Evolutionary conservation across 2,888 invertebrate species (phyloP).

Genomic region (Onchidella celtica): DNA sequence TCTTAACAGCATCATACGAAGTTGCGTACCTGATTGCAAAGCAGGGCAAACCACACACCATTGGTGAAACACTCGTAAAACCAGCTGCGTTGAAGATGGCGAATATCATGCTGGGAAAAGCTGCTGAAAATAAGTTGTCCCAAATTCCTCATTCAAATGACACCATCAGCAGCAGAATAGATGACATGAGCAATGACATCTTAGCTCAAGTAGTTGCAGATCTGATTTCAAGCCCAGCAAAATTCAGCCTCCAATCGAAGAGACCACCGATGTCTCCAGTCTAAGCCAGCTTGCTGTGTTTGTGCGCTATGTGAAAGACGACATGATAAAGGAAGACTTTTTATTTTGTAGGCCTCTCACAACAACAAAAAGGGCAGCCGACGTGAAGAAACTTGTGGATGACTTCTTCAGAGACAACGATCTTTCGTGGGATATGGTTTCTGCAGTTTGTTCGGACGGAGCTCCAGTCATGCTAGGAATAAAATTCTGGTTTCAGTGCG

Average conservation of each 20-base stretch:
- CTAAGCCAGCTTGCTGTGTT: not conserved
- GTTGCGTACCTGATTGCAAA: not conserved
- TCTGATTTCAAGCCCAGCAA: not conserved
- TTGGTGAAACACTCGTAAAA: too few relatives aligned
- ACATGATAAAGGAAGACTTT: not conserved
- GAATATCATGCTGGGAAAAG: too few relatives aligned
- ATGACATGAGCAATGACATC: too few relatives aligned
- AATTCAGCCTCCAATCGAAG: not conserved
- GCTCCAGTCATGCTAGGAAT: too few relatives aligned
- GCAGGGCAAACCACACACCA: too few relatives aligned
- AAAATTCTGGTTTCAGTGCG: too few relatives aligned
- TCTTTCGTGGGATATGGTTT: too few relatives aligned
- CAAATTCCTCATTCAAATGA: too few relatives aligned
- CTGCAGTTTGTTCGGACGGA: too few relatives aligned
- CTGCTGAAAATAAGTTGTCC: too few relatives aligned
- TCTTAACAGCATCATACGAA: not conserved
- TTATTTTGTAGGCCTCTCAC: not conserved
- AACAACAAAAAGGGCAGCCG: not conserved
- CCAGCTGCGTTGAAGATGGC: too few relatives aligned
- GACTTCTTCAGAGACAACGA: not conserved
- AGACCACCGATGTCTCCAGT: not conserved
- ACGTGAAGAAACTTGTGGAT: not conserved
- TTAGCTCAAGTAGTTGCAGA: constrained; percentile 1
- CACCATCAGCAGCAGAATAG: too few relatives aligned
- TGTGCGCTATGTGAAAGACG: not conserved